These are phyloP conservation scores for Timema podura DNA, from an alignment of 2,888 invertebrate species.

Conservation along the genomic window DNA sequence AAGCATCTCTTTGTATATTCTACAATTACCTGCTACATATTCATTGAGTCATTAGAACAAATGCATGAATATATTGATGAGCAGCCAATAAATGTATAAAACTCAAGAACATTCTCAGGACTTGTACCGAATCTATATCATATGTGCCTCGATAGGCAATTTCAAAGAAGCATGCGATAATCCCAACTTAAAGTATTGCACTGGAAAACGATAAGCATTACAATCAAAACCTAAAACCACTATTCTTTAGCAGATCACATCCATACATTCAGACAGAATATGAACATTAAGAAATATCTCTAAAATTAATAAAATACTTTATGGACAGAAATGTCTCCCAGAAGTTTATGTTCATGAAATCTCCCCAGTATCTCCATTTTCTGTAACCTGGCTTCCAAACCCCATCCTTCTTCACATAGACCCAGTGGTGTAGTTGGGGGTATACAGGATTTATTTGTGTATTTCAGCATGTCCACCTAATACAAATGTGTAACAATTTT, in stretches of 20 bases:
- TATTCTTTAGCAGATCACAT: slow-evolving; percentile 2
- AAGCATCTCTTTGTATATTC: neutral
- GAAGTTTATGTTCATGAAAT: too few relatives aligned
- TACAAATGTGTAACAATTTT: too few relatives aligned
- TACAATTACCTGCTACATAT: neutral
- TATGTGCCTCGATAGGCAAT: slow-evolving; percentile 25
- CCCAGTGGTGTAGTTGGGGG: neutral
- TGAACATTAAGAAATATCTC: too few relatives aligned
- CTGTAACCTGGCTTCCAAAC: slow-evolving; percentile 22
- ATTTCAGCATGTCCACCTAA: too few relatives aligned
- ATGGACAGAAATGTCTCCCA: too few relatives aligned
- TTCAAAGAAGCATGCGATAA: neutral
- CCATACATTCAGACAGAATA: too few relatives aligned
- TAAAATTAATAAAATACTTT: too few relatives aligned
- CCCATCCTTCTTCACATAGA: slow-evolving; percentile 16
- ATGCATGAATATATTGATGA: neutral
- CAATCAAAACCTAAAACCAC: neutral
- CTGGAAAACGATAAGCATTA: neutral
- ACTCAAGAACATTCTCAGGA: slow-evolving; percentile 28
- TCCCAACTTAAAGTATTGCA: too few relatives aligned
- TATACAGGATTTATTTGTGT: too few relatives aligned
- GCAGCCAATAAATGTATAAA: neutral
- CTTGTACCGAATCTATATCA: slow-evolving; percentile 26
- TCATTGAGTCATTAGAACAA: neutral
- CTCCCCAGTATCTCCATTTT: neutral